phyloP scores from a whole-genome alignment of 2,888 invertebrate genomes.

The Julus scandinavius region DNA sequence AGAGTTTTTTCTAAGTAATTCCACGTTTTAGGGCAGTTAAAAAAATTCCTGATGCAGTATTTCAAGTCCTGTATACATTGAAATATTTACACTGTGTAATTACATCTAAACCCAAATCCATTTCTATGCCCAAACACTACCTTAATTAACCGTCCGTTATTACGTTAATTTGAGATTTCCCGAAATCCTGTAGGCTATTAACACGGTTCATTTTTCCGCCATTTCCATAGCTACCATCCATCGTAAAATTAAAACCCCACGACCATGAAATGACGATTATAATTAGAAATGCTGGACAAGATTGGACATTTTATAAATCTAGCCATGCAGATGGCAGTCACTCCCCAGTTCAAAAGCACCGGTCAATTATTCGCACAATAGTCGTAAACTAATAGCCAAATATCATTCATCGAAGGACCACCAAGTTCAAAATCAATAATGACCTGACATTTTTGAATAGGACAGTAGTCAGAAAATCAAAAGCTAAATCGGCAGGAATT shows the following conservation, averaged over 20 bases:
- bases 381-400: background rate
- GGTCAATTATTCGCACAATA: background rate
- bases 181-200: conserved; percentile 8
- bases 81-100: background rate
- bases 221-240: background rate
- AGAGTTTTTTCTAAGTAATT: background rate
- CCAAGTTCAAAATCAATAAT: background rate
- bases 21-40: background rate
- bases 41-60: background rate
- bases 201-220: conserved; percentile 26
- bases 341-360: background rate
- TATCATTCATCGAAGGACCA: background rate
- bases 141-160: background rate
- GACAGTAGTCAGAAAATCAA: background rate
- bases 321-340: background rate
- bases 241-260: background rate
- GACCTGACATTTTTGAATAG: background rate
- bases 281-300: background rate
- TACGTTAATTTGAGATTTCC: background rate
- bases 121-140: background rate
- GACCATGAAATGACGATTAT: background rate
- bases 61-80: background rate
- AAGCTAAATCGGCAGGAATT: no score
- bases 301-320: background rate
- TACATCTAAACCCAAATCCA: background rate